A percentile compares a stretch with the other conserved stretches of the same genome.
Evolutionary conservation across 1,140 invertebrate genomes (phyloP).

Genomic region (Macrotrachela quadricornifera): DNA sequence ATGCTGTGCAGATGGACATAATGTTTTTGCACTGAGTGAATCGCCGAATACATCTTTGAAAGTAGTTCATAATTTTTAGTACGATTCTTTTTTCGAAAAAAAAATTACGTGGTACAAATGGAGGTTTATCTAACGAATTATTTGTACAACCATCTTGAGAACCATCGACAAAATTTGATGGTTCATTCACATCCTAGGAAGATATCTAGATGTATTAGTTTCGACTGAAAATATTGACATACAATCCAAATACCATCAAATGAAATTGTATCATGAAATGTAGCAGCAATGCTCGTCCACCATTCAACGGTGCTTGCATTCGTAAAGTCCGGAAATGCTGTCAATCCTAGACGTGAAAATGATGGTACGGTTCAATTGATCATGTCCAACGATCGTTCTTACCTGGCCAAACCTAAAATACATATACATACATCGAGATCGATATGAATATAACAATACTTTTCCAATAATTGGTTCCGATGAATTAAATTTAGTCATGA

Average conservation of each 20-base stretch:
- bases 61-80: too few species aligned
- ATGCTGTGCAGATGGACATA: slow-evolving; percentile 29
- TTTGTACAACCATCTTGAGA: slow-evolving; percentile 33
- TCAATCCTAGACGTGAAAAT: too few species aligned
- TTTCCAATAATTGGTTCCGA: slow-evolving; percentile 39
- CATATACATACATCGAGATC: too few species aligned
- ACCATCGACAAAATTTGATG: slow-evolving; percentile 55
- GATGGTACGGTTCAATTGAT: too few species aligned
- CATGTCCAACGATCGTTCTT: too few species aligned
- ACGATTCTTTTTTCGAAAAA: too few species aligned
- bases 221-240: too few species aligned
- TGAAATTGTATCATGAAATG: slow-evolving; percentile 38
- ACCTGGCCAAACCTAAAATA: too few species aligned
- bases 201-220: too few species aligned
- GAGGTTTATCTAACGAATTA: slow-evolving; percentile 33
- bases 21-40: slow-evolving; percentile 7
- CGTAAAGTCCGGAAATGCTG: too few species aligned
- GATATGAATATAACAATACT: slow-evolving; percentile 26
- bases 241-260: slow-evolving; percentile 45
- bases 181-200: slow-evolving; percentile 49
- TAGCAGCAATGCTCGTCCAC: slow-evolving; percentile 27
- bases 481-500: slow-evolving; percentile 33
- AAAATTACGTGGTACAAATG: slow-evolving; percentile 18
- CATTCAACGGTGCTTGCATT: too few species aligned
- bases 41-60: slow-evolving; percentile 20